Base-by-base conservation (phyloP, 2,797 vertebrate species). In the Acrossocheilus fasciatus region DNA sequence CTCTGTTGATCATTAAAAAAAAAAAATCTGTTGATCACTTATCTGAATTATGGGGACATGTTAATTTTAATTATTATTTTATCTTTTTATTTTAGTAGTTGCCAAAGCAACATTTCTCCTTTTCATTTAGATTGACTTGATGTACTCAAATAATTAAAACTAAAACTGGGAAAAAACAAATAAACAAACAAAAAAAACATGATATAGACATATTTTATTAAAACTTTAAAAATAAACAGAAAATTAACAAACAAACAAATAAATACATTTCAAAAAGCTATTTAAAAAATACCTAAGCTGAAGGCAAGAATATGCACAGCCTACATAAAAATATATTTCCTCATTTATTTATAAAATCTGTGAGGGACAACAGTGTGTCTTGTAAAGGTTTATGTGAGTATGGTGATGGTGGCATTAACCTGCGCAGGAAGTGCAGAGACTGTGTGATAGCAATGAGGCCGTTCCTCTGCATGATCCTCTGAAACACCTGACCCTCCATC, bases 401-500 rank as follows among this genome's bases (percentile, higher is more conserved):
- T 17, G 5, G n/a, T 23, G 12, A 43, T 77, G 8, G 45, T 66
- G 72, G 73, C 41, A 54, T 79, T 86, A 82, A 96, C 96, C 96
- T 94, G 93, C 91, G 91, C 41, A 96, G 93, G 85, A 96, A 92
- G 86, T 95, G 93, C 90, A 93, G 87, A 77, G 92, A 91, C 84
- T 91, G 93, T 41, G 92, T 91, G 43, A 94, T 92, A 81, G 89
- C 90, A 79, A 89, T 89, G 70, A 95, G 91, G 26, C 91, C 91
- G 1, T 86, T 93, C 87, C 93, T 94, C 92, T 93, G 93, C 80
- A 96, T 94, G 83, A 90, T 82, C 34, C 91, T 91, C 91, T 95
- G 95, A 93, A 95, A 96, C 84, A 91, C 92, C 90, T 91, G 92
- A 84, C 93, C 92, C 84, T 96, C 95, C 54, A 96, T 92, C 86